Evolutionary conservation across 1,140 invertebrate genomes (phyloP).

Genomic region (Formica exsecta): DNA sequence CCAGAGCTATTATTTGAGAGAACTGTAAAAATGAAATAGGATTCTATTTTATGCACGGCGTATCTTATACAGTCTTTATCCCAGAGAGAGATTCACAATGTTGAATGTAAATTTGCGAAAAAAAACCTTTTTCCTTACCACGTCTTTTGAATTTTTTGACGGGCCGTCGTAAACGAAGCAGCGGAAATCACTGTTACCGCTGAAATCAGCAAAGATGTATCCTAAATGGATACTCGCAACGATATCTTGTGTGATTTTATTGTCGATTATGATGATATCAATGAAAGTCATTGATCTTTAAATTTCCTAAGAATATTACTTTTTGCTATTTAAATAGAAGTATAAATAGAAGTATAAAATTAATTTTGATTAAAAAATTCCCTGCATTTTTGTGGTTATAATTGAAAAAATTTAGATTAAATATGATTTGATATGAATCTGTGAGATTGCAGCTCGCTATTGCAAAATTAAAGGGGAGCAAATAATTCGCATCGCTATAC

Average conservation of each 20-base stretch:
- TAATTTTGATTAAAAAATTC: background rate
- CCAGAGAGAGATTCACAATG: background rate
- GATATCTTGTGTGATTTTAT: background rate
- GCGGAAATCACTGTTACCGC: slow-evolving; percentile 1
- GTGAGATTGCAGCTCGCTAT: background rate
- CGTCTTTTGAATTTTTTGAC: background rate
- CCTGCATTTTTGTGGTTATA: background rate
- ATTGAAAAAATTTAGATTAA: background rate
- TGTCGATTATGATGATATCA: background rate
- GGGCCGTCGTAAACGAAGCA: background rate
- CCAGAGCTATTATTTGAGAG: slow-evolving; percentile 21
- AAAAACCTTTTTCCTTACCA: background rate
- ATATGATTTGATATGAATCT: background rate
- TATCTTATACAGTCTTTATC: background rate
- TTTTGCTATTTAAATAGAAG: background rate
- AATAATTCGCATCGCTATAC: background rate
- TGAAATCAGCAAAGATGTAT: background rate
- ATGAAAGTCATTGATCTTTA: background rate
- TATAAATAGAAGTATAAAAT: background rate
- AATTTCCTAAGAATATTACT: background rate
- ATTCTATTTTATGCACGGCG: background rate
- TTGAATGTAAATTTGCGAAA: background rate
- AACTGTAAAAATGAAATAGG: slow-evolving; percentile 2
- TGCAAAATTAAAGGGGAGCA: background rate
- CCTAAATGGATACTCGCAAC: background rate